Conservation (phyloP, 2,113 vertebrate genomes). For the Paramisgurnus dabryanus region DNA sequence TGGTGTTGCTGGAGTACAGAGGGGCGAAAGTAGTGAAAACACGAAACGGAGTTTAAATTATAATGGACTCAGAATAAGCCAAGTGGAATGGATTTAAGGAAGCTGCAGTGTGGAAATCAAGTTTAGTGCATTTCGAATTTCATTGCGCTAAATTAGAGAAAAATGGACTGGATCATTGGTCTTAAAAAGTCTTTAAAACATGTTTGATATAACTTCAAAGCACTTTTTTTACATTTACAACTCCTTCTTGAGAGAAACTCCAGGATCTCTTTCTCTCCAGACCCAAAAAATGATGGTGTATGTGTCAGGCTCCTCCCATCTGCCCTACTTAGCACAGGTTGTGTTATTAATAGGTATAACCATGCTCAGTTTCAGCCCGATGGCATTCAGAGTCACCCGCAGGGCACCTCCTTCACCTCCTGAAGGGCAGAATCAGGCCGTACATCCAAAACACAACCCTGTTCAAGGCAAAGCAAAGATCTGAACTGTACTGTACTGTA, state of each 20-base stretch:
- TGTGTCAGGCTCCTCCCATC: conserved; percentile 34
- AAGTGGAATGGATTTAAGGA: too few species aligned
- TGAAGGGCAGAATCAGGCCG: conserved; percentile 48
- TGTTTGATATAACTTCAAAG: too few species aligned
- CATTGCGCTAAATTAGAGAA: too few species aligned
- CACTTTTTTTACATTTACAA: too few species aligned
- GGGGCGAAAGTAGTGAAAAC: too few species aligned
- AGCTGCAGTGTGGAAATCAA: too few species aligned
- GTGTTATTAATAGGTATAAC: conserved; percentile 71
- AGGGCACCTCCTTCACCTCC: conserved; percentile 51
- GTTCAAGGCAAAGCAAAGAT: background rate
- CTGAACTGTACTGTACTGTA: background rate
- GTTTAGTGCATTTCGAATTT: too few species aligned
- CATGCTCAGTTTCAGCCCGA: conserved; percentile 66
- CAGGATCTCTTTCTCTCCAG: conserved; percentile 27
- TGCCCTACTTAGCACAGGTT: conserved; percentile 63
- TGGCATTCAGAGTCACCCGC: conserved; percentile 63
- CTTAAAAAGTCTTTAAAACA: too few species aligned
- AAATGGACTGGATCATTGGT: too few species aligned
- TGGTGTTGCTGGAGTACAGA: too few species aligned
- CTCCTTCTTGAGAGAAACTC: background rate
- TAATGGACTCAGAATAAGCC: too few species aligned
- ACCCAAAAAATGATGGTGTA: background rate
- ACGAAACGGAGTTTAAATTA: too few species aligned
- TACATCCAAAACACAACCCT: background rate